phyloP scores from a whole-genome alignment of 2,113 vertebrate genomes.

The Spea bombifrons region DNA sequence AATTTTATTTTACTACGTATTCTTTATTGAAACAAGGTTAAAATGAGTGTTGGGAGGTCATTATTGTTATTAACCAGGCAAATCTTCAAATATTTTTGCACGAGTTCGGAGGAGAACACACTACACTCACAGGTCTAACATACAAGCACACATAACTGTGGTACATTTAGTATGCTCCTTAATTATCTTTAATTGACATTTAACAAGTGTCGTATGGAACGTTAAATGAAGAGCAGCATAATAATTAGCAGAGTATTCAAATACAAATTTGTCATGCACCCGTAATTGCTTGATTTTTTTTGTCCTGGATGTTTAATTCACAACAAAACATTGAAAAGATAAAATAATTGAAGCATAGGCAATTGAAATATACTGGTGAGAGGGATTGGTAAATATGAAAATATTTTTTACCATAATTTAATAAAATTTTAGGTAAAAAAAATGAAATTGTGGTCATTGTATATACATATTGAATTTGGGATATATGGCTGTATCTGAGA shows the following conservation, averaged over 20 bases:
- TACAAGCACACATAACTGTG: background rate
- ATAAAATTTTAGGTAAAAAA: background rate
- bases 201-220: conserved; percentile 43
- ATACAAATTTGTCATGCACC: conserved; percentile 47
- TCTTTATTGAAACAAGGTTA: too few relatives aligned
- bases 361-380: conserved; percentile 9
- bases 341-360: conserved; percentile 15
- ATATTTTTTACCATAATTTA: background rate
- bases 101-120: too few relatives aligned
- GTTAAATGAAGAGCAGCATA: conserved; percentile 47
- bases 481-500: too few relatives aligned
- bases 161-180: conserved; percentile 22
- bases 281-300: conserved; percentile 45
- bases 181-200: conserved; percentile 48
- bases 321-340: conserved; percentile 30
- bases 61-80: too few relatives aligned
- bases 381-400: background rate
- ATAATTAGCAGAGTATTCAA: conserved; percentile 47
- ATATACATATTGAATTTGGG: too few relatives aligned
- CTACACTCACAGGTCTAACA: background rate
- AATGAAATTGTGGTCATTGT: background rate
- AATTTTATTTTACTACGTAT: too few relatives aligned
- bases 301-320: conserved; percentile 33
- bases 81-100: conserved; percentile 1
- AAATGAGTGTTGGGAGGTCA: too few relatives aligned